Evolutionary conservation across 92 coral and sea anemone genomes (phyloP).

Genomic region (Montipora capitata): DNA sequence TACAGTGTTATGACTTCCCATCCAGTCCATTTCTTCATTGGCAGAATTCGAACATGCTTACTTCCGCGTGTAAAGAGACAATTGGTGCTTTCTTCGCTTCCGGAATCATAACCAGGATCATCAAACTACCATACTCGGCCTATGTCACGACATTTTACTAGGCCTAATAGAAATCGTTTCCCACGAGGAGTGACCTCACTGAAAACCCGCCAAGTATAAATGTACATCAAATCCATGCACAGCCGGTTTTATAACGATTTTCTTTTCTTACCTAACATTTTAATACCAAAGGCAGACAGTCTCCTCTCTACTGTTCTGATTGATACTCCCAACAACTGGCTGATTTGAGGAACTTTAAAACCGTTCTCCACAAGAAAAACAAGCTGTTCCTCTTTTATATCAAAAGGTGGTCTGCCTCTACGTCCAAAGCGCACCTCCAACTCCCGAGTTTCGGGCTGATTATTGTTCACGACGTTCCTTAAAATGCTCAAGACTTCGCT

Average conservation of each 20-base stretch:
- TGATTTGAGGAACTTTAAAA: conserved; percentile 28
- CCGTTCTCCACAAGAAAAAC: conserved; percentile 39
- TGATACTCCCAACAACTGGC: conserved; percentile 35
- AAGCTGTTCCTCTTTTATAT: conserved; percentile 41
- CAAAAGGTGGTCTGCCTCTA: conserved; percentile 42
- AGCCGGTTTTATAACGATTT: background rate
- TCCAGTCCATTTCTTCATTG: too few relatives aligned
- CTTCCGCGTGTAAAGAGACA: too few relatives aligned
- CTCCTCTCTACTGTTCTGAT: conserved; percentile 38
- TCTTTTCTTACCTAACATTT: background rate
- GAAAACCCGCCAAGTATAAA: too few relatives aligned
- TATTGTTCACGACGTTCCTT: background rate
- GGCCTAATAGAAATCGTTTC: too few relatives aligned
- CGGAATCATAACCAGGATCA: too few relatives aligned
- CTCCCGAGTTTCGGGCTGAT: background rate
- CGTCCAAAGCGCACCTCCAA: background rate
- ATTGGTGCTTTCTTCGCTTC: too few relatives aligned
- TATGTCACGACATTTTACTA: too few relatives aligned
- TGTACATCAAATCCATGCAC: background rate
- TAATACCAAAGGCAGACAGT: conserved; percentile 35
- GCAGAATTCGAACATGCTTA: too few relatives aligned
- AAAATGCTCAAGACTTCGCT: background rate
- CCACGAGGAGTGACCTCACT: too few relatives aligned
- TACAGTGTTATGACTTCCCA: too few relatives aligned
- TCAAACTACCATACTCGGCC: too few relatives aligned